Base-by-base conservation (phyloP, 2,888 invertebrate genomes). In the Spicauda simplicius region DNA sequence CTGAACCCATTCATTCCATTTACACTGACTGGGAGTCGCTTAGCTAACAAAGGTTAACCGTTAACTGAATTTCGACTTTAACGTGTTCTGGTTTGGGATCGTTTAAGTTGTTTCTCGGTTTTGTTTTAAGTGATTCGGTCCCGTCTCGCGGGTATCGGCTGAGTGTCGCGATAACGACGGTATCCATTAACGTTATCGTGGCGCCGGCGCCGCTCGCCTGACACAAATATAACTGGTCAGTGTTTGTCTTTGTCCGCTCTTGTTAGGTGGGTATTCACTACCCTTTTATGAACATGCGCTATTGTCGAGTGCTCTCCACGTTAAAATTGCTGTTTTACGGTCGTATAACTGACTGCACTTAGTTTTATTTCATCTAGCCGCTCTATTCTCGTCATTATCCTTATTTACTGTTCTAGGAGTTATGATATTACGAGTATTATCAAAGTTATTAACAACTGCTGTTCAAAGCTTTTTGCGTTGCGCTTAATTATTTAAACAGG, bases 101-200 rank as follows among this genome's bases (percentile, higher is more conserved):
- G 50, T 68, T 71, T 73, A 73, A 62, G 64, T 63, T 59, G 67
- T 74, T 77, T 74, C 76, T 70, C 48, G 30, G 61, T 53, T 61
- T 71, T 69, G 73, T 74, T 76, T 77, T 71, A 74, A 74, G 76
- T 77, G 78, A 72, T 72, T 69, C 69, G 71, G 74, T 74, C 75
- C 74, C 77, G 73, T 80, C 79, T 77, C 78, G 77, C 74, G 76
- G 76, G 80, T 78, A 80, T 80, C 80, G 79, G 76, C 75, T 77
- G 79, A 74, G 80, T 78, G 81, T 81, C 78, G 79, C 82, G 90
- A 90, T 90, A 90, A 87, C 81, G 82, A 78, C 78, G 82, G 86
- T 82, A 78, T 90, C 91, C 91, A 92, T 92, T 92, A 92, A 83
- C 81, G 86, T 88, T 92, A 89, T 90, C 90, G 85, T 75, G 82